A percentile compares a stretch with the other conserved stretches of the same genome.
phyloP scores from a whole-genome alignment of 2,888 invertebrate species.

The Pheosia gnoma region DNA sequence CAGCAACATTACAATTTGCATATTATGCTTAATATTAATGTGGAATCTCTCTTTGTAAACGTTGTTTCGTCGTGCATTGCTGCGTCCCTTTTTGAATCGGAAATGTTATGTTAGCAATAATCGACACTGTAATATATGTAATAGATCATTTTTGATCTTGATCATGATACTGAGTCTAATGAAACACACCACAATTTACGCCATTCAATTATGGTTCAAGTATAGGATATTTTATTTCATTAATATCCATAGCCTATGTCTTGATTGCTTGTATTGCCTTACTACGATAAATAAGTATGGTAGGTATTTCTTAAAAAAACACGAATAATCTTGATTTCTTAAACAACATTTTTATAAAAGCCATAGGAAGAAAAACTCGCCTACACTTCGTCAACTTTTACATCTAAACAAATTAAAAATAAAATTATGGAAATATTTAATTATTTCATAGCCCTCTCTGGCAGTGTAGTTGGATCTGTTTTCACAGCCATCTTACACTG shows the following conservation, averaged over 20 bases:
- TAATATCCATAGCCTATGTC: too few species aligned
- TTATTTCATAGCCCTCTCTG: conserved; percentile 13
- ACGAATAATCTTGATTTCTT: too few species aligned
- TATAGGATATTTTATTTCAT: too few species aligned
- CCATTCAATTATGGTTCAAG: too few species aligned
- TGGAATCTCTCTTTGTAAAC: not conserved
- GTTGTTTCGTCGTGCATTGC: not conserved
- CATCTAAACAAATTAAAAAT: too few species aligned
- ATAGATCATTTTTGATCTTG: not conserved
- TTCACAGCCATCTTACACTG: conserved; percentile 63
- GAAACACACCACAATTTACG: too few species aligned
- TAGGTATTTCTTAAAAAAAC: too few species aligned
- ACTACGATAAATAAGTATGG: too few species aligned
- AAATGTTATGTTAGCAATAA: not conserved
- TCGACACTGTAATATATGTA: not conserved
- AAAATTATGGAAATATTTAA: not conserved
- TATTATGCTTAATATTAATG: not conserved
- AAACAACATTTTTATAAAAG: too few species aligned
- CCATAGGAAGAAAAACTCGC: too few species aligned
- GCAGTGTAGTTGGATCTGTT: conserved; percentile 47
- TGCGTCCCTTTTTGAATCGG: not conserved
- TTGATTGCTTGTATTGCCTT: too few species aligned
- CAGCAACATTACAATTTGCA: not conserved
- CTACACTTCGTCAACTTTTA: too few species aligned
- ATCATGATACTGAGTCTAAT: not conserved